phyloP scores from a whole-genome alignment of 2,888 invertebrate species.

The Pegoplata infirma region DNA sequence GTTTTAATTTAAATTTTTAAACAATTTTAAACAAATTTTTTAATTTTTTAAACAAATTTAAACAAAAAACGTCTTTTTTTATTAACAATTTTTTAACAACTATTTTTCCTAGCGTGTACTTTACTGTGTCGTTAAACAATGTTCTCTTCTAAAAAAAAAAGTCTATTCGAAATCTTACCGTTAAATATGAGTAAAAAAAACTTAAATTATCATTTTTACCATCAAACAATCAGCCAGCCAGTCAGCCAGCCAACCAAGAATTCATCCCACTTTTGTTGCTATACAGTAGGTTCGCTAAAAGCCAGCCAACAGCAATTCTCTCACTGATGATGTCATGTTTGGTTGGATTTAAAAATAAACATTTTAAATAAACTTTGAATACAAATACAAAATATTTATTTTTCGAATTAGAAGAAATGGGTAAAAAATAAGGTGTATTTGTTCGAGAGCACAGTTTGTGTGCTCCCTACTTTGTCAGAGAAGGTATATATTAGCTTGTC shows the following conservation, averaged over 20 bases:
- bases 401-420: conserved; percentile 25
- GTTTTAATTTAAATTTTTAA: no score
- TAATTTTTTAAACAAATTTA: no score
- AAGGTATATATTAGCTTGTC: no score
- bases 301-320: neutral
- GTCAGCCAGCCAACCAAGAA: conserved; percentile 12
- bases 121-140: neutral
- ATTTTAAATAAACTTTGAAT: conserved; percentile 43
- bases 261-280: conserved; percentile 24
- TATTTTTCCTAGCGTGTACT: neutral
- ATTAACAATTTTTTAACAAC: no score
- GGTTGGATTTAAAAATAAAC: conserved; percentile 53
- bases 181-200: neutral
- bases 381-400: conserved; percentile 1
- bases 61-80: no score
- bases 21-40: no score
- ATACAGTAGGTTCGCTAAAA: conserved; percentile 5
- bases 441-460: conserved; percentile 13
- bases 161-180: neutral
- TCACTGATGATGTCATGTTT: conserved; percentile 56
- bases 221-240: conserved; percentile 2
- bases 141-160: neutral
- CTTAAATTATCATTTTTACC: neutral
- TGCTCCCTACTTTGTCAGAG: no score
- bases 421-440: conserved; percentile 20